Conservation (phyloP, 92 coral and sea anemone species). For the Epizoanthus scotinus region DNA sequence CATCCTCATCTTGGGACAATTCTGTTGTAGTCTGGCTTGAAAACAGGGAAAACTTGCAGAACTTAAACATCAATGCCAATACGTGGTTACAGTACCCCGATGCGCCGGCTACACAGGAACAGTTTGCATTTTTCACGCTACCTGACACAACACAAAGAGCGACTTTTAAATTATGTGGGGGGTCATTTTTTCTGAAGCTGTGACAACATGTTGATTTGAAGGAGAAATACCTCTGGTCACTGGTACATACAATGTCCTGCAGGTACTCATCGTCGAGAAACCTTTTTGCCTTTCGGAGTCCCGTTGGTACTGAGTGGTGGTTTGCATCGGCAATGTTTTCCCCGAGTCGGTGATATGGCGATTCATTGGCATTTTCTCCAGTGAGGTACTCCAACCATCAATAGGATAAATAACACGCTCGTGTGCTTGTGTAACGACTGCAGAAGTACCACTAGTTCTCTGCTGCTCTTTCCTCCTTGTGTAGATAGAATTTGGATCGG, state of each 20-base stretch:
- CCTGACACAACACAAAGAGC: conserved; percentile 55
- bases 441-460: too few species aligned
- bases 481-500: too few species aligned
- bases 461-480: too few species aligned
- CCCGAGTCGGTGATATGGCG: conserved; percentile 36
- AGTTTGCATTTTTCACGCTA: conserved; percentile 40
- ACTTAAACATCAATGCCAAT: conserved; percentile 54
- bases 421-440: too few species aligned
- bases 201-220: conserved; percentile 52
- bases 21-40: conserved; percentile 33
- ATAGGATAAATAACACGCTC: too few species aligned
- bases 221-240: conserved; percentile 47
- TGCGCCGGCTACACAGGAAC: conserved; percentile 64
- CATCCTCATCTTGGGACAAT: conserved; percentile 31
- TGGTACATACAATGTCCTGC: conserved; percentile 20
- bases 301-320: conserved; percentile 31
- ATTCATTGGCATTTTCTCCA: conserved; percentile 35
- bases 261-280: conserved; percentile 44
- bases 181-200: conserved; percentile 57
- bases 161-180: conserved; percentile 46
- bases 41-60: conserved; percentile 54
- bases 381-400: neutral
- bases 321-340: conserved; percentile 23
- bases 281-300: conserved; percentile 29
- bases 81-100: conserved; percentile 65